Percentiles rank a stretch among this genome's conserved stretches.
phyloP scores from a whole-genome alignment of 2,797 vertebrate genomes.

The Naso thynnoides region DNA sequence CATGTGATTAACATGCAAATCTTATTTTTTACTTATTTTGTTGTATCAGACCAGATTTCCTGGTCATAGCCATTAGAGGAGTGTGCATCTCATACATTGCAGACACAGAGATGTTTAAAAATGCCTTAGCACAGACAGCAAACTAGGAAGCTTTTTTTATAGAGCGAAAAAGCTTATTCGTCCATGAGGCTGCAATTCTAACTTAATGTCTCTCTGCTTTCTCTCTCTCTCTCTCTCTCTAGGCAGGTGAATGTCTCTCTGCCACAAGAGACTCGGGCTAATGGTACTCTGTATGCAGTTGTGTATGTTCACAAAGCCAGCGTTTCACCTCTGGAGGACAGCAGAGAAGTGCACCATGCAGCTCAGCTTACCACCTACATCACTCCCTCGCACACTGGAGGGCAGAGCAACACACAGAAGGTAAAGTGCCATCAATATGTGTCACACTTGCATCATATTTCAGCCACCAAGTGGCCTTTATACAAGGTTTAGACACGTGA shows the following conservation, averaged over 20 bases:
- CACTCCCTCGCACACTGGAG: conserved; percentile 83
- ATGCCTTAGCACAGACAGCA: not conserved
- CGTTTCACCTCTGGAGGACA: conserved; percentile 91
- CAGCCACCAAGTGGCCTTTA: not conserved
- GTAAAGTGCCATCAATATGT: conserved; percentile 70
- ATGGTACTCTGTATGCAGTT: conserved; percentile 91
- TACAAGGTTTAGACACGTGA: not conserved
- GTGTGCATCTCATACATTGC: not conserved
- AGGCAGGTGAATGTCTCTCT: conserved; percentile 93
- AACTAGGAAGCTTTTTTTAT: not conserved
- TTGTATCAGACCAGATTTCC: not conserved
- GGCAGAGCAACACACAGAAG: conserved; percentile 78
- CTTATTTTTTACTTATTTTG: no score
- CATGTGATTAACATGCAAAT: not conserved
- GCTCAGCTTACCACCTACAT: conserved; percentile 92
- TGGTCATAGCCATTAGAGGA: not conserved
- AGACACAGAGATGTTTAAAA: not conserved
- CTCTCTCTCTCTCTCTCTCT: conserved; percentile 6
- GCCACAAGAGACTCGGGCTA: conserved; percentile 90
- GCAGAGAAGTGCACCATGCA: conserved; percentile 91
- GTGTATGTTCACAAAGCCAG: conserved; percentile 93
- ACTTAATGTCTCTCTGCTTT: not conserved
- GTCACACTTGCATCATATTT: conserved; percentile 9
- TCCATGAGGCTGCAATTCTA: not conserved
- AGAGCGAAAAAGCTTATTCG: not conserved